Evolutionary conservation across 1,140 invertebrate genomes (phyloP), one percentile per base, ranked within the genome.

Genomic region (Leptopilina clavipes): DNA sequence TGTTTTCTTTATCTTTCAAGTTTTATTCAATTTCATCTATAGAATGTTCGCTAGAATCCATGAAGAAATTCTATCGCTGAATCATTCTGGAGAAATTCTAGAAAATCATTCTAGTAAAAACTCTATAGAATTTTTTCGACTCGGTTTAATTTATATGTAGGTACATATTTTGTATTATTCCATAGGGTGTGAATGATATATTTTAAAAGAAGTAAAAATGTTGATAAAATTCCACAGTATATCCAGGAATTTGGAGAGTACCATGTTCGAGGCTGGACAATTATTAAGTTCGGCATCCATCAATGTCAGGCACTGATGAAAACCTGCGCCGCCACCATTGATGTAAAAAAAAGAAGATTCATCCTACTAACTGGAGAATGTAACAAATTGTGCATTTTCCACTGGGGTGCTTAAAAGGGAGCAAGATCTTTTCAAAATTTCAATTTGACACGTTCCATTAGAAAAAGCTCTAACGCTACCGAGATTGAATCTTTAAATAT

Each of bases 211-310:
- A 19, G 73, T 73, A 73, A 70, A 70, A 73, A 70, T 19, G 73
- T 77, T 77, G 77, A 76, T 74, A n/a, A 73, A 71, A 54, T 52
- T 72, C 76, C 71, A 71, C 65, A 59, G 76, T 73, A 73, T 40
- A 75, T 40, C 5, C 37, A 44, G 74, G 76, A 79, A 82, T 79
- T 75, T 78, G 70, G 12, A 45, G 56, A 73, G 74, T 76, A 76
- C 73, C 76, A 73, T 81, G 77, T 81, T 81, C 72, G 56, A 59
- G 43, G 77, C 80, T 79, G 81, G 80, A 85, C 82, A 82, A 86
- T 82, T 84, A 84, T 85, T 85, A 84, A 81, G 80, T 84, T 85
- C 76, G 74, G 79, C 83, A 86, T 86, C 83, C 80, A 86, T 86
- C 85, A 86, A 81, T 86, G 85, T 83, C 85, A 86, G 75, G 77